Percentiles rank a stretch among this genome's conserved stretches.
Conservation (phyloP, 35 echinoderm and acorn worm species). For the Hemicentrotus pulcherrimus region DNA sequence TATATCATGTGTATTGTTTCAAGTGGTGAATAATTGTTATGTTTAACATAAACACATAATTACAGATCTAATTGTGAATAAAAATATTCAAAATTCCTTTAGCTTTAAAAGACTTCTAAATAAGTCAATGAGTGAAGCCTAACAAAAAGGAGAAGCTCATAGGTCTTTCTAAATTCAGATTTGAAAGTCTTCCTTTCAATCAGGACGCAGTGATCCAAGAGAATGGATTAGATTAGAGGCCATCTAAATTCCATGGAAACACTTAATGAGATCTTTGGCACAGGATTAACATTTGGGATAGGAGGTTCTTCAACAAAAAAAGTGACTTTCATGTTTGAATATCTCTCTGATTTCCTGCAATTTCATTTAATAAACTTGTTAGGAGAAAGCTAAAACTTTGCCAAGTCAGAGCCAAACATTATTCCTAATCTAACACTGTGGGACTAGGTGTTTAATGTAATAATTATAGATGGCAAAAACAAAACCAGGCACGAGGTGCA, state of each 20-base stretch:
- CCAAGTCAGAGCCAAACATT: neutral
- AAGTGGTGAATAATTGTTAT: no score
- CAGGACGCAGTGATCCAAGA: neutral
- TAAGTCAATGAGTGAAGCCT: no score
- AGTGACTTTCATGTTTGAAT: neutral
- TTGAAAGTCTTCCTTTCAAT: neutral
- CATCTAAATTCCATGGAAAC: constrained; percentile 18
- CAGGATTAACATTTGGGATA: neutral
- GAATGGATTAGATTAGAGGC: constrained; percentile 2
- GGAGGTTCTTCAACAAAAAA: neutral
- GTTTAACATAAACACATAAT: no score
- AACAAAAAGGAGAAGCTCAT: no score
- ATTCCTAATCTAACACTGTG: neutral
- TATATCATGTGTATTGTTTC: no score
- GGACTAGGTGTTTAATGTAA: no score
- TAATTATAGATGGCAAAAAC: no score
- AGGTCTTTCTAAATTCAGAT: neutral
- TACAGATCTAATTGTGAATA: no score
- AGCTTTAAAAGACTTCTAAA: no score
- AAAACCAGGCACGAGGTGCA: no score
- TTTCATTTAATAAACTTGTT: neutral
- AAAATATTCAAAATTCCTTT: no score
- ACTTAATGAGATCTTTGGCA: neutral
- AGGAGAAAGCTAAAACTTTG: neutral
- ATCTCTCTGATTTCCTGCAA: neutral